Evolutionary conservation across 1,140 invertebrate genomes (phyloP).

Genomic region (Drosophila baimaii): DNA sequence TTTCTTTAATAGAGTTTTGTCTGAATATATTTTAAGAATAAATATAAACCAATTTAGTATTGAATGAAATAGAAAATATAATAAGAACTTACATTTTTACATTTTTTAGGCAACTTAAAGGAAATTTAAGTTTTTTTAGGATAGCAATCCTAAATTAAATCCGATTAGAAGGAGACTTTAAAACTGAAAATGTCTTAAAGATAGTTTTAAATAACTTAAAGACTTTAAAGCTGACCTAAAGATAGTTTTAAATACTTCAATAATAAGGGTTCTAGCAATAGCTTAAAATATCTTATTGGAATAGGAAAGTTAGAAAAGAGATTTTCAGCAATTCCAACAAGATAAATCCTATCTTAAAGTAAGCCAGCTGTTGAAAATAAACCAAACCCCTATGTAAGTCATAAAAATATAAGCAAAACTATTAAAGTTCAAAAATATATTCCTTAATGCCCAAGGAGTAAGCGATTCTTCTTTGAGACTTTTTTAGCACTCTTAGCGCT

Average conservation of each 20-base stretch:
- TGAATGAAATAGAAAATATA: background rate
- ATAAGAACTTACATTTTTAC: too few species aligned
- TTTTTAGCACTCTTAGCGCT: slow-evolving; percentile 2
- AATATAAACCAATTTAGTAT: too few species aligned
- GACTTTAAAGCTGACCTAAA: too few species aligned
- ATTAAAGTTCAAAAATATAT: slow-evolving; percentile 2
- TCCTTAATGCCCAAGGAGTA: background rate
- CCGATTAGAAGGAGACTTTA: background rate
- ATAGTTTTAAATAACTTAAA: background rate
- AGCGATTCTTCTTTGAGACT: slow-evolving; percentile 8
- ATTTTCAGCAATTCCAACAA: background rate
- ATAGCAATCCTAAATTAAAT: background rate
- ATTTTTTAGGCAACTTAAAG: background rate
- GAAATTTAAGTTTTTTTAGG: background rate
- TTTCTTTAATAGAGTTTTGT: too few species aligned
- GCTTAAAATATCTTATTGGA: too few species aligned
- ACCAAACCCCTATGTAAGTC: background rate
- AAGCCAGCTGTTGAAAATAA: background rate
- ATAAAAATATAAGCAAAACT: background rate
- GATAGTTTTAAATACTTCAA: too few species aligned
- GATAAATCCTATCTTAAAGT: background rate
- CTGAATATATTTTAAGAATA: too few species aligned
- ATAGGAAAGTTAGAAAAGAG: too few species aligned
- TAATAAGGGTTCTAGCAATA: too few species aligned
- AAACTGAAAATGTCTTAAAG: too few species aligned